These are phyloP conservation scores for Platycheirus albimanus DNA, from an alignment of 2,888 invertebrate genomes.

Conservation along the genomic window DNA sequence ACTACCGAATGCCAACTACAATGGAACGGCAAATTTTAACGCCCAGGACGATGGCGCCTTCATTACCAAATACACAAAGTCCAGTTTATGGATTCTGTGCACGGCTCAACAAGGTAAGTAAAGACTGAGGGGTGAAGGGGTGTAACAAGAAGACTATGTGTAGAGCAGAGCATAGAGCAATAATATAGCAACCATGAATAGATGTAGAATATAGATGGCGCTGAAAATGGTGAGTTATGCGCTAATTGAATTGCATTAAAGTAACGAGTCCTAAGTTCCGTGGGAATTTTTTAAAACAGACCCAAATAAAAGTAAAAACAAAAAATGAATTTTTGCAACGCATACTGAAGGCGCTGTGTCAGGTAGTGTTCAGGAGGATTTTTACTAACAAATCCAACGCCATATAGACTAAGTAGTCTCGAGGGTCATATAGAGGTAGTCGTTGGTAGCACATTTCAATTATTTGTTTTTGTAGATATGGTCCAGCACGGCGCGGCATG, in stretches of 20 bases:
- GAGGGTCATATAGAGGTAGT: not conserved
- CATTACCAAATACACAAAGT: conserved; percentile 82
- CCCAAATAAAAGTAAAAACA: not conserved
- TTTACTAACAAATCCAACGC: conserved; percentile 19
- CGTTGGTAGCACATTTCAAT: conserved; percentile 11
- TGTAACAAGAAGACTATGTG: not conserved
- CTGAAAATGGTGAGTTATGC: conserved; percentile 70
- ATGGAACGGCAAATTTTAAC: conserved; percentile 86
- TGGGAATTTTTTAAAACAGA: conserved; percentile 5
- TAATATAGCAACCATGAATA: conserved; percentile 1
- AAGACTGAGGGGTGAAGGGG: not conserved
- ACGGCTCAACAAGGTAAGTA: conserved; percentile 81
- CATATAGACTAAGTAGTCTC: conserved; percentile 13
- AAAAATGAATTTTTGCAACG: not conserved
- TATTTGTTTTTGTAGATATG: not conserved
- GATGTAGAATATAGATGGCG: conserved; percentile 47
- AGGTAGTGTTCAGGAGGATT: not conserved
- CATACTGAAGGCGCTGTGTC: not conserved
- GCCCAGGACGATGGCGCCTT: conserved; percentile 81
- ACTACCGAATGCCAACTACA: conserved; percentile 89
- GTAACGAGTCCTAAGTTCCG: conserved; percentile 21
- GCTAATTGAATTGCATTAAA: conserved; percentile 71
- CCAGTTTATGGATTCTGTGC: conserved; percentile 82
- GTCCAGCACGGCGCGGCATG: no score
- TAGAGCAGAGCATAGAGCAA: not conserved